Evolutionary conservation across 2,888 invertebrate species (phyloP), one percentile per base, ranked within the genome.

Genomic region (Hypsopygia costalis): DNA sequence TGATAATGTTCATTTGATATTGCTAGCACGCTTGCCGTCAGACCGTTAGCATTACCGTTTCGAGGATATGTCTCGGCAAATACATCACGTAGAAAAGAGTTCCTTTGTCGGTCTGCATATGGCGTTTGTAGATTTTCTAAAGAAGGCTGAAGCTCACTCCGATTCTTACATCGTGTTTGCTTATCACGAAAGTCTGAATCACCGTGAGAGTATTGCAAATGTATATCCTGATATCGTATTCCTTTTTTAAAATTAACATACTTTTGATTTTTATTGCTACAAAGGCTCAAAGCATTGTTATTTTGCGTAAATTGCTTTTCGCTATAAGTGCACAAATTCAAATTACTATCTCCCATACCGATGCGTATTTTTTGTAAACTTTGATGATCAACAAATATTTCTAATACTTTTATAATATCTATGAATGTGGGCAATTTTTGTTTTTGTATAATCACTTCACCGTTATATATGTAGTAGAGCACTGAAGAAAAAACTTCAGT

Each of bases 381-480:
- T 51, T 74, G 55, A 20, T 55, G 55, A 40, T 87, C 87, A 29
- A 88, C 62, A 54, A 71, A 78, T 58, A 88, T 79, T 67, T 83
- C 68, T 67, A 88, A 63, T 1, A 77, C 69, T 58, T 77, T 78
- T 20, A 92, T 89, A 1, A 92, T 90, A 16, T 90, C 85, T 25
- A 93, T 69, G 59, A 93, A 93, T 34, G 90, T 89, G 36, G 87
- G 72, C 11, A 93, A 57, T 44, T 90, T 86, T n/a, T 86, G 79
- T 28, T 88, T 86, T n/a, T 90, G 88, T 20, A 94, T 75, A 2
- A 86, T 73, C 0, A 92, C 91, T 65, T 91, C 91, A 40, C 93
- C 94, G 29, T 92, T 92, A 65, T 94, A 94, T 47, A 93, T 90
- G 60, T 93, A 93, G 58, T 92, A 91, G 29, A 94, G 82, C 6